Evolutionary conservation across 2,113 vertebrate genomes (phyloP).

Genomic region (Aphelocoma coerulescens): DNA sequence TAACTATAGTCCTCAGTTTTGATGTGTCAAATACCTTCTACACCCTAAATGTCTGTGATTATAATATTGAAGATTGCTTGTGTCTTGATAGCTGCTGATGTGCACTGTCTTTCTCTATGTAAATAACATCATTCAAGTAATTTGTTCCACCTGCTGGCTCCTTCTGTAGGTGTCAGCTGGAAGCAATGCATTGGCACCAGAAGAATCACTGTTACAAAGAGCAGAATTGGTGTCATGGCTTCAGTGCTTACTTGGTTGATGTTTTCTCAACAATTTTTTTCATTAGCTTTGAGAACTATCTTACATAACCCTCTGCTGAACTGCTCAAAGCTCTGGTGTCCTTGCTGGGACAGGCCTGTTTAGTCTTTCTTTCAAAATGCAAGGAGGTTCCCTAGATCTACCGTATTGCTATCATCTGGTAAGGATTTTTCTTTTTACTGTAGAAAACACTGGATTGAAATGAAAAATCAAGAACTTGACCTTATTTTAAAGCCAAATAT

Average conservation of each 20-base stretch:
- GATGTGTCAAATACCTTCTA: not conserved
- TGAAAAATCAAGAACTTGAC: not conserved
- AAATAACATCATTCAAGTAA: not conserved
- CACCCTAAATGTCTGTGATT: not conserved
- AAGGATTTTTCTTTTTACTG: not conserved
- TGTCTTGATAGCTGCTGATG: not conserved
- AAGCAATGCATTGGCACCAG: not conserved
- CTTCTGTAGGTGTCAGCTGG: not conserved
- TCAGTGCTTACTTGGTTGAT: not conserved
- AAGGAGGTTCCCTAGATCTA: not conserved
- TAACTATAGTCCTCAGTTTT: not conserved
- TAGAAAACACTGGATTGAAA: not conserved
- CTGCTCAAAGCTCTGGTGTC: not conserved
- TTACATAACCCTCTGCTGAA: not conserved
- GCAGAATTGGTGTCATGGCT: not conserved
- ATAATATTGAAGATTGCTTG: not conserved
- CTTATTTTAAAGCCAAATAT: not conserved
- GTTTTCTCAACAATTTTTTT: not conserved
- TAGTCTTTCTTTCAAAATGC: not conserved
- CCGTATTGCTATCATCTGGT: not conserved
- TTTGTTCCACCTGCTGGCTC: not conserved
- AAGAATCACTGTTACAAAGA: not conserved
- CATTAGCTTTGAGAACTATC: not conserved
- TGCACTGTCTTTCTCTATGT: not conserved
- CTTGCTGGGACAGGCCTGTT: not conserved